These are phyloP conservation scores for Macrophya annulata DNA, from an alignment of 2,888 invertebrate species.

Conservation along the genomic window DNA sequence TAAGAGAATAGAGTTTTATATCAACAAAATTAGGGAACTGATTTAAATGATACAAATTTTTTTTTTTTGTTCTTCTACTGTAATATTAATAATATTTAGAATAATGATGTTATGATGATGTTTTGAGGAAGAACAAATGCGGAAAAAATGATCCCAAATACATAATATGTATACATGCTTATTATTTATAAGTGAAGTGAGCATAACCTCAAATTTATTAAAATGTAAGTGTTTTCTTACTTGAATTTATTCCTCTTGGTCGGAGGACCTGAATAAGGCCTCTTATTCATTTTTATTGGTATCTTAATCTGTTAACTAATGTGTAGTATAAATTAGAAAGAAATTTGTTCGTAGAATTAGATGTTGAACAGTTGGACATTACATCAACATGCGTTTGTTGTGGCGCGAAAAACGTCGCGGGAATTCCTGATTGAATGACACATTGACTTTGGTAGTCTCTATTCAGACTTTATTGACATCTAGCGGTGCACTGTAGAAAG, in stretches of 20 bases:
- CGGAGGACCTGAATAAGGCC: slow-evolving; percentile 59
- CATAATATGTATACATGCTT: neutral
- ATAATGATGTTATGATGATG: neutral
- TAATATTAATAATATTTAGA: neutral
- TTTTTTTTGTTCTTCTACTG: neutral
- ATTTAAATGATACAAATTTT: neutral
- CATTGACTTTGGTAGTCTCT: neutral
- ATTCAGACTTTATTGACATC: neutral
- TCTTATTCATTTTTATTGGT: slow-evolving; percentile 61
- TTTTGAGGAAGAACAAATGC: neutral
- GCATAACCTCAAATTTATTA: slow-evolving; percentile 25
- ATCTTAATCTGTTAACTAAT: neutral
- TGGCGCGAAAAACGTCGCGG: slow-evolving; percentile 26
- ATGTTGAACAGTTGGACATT: neutral
- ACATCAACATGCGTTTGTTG: neutral
- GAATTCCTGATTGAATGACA: neutral
- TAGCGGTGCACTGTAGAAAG: neutral
- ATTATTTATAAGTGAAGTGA: neutral
- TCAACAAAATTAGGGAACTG: neutral
- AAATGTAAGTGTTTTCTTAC: slow-evolving; percentile 56
- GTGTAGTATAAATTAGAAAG: neutral
- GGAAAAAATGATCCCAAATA: neutral
- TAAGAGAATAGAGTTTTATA: neutral
- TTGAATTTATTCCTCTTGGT: slow-evolving; percentile 65
- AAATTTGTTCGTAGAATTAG: neutral